phyloP scores from a whole-genome alignment of 1,140 invertebrate genomes.

The Teleopsis dalmanni region DNA sequence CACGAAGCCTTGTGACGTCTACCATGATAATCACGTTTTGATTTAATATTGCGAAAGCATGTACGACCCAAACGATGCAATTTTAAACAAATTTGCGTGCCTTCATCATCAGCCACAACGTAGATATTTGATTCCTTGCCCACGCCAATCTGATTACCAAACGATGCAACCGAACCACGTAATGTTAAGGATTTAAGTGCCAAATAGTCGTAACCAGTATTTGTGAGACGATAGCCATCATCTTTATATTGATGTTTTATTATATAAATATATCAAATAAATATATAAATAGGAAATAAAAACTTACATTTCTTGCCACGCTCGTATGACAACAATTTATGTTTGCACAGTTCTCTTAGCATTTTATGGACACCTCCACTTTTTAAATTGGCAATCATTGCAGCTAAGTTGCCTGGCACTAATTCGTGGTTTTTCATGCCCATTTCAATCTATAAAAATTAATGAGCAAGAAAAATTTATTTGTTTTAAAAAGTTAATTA shows the following conservation, averaged over 20 bases:
- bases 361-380: slow-evolving; percentile 91
- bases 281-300: background rate
- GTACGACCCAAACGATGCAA: slow-evolving; percentile 89
- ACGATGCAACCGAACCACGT: slow-evolving; percentile 69
- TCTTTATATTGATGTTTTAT: too few species aligned
- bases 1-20: slow-evolving; percentile 84
- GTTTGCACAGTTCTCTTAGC: slow-evolving; percentile 82
- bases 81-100: slow-evolving; percentile 74
- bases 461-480: background rate
- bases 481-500: background rate
- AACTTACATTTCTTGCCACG: slow-evolving; percentile 82
- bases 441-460: slow-evolving; percentile 85
- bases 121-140: slow-evolving; percentile 98
- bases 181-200: slow-evolving; percentile 82
- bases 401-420: slow-evolving; percentile 79
- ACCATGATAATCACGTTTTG: slow-evolving; percentile 95
- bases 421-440: slow-evolving; percentile 99
- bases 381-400: slow-evolving; percentile 89
- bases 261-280: too few species aligned
- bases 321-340: slow-evolving; percentile 85
- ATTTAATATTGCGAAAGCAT: slow-evolving; percentile 94
- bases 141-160: slow-evolving; percentile 98
- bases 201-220: slow-evolving; percentile 94
- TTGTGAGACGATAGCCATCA: slow-evolving; percentile 95
- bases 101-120: slow-evolving; percentile 72